These are phyloP conservation scores for Neogale vison DNA, from an alignment of 2,113 vertebrate genomes.

Conservation along the genomic window DNA sequence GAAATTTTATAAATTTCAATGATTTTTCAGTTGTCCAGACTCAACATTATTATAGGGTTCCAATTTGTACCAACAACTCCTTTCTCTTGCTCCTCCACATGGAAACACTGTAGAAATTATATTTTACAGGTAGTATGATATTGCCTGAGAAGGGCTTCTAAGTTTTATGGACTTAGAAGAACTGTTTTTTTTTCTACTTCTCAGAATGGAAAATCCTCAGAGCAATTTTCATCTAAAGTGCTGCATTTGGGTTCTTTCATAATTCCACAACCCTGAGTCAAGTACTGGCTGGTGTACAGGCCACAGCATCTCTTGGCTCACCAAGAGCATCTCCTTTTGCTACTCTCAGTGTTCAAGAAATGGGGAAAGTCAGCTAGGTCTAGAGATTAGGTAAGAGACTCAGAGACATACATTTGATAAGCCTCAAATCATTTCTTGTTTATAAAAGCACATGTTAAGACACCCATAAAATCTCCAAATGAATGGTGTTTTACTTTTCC, in stretches of 20 bases:
- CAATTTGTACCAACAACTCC: not conserved
- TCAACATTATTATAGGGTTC: not conserved
- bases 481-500: conserved; percentile 1
- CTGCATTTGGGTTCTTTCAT: conserved; percentile 26
- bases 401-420: conserved; percentile 30
- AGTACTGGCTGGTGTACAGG: not conserved
- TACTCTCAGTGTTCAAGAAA: conserved; percentile 13
- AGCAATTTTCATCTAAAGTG: conserved; percentile 33
- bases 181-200: conserved; percentile 36
- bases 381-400: conserved; percentile 59
- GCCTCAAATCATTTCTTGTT: conserved; percentile 64
- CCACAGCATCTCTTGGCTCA: conserved; percentile 43
- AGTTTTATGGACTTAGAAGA: conserved; percentile 19
- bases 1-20: not conserved
- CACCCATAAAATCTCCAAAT: conserved; percentile 38
- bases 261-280: conserved; percentile 26
- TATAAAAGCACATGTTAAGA: conserved; percentile 40
- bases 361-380: conserved; percentile 53
- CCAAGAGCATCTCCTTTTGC: conserved; percentile 51
- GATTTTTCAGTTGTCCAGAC: not conserved
- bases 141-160: not conserved
- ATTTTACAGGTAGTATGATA: not conserved
- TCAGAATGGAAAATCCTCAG: conserved; percentile 25
- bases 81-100: conserved; percentile 18
- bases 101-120: not conserved